A percentile compares a stretch with the other conserved stretches of the same genome.
phyloP scores from a whole-genome alignment of 2,113 vertebrate species.

The Lutjanus erythropterus region DNA sequence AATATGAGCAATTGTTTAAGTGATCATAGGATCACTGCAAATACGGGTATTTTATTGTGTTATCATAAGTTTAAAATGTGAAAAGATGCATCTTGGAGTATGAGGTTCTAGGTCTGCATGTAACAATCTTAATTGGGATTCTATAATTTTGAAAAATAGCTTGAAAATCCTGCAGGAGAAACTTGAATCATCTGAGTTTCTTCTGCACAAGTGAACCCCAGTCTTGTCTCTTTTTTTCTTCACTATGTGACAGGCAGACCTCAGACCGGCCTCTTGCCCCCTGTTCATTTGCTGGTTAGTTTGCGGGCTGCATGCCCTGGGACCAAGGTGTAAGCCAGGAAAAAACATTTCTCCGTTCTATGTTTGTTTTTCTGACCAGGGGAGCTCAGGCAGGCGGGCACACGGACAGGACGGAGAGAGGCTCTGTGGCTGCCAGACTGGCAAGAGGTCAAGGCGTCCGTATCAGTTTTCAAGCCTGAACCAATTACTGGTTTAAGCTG shows the following conservation, averaged over 20 bases:
- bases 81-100: background rate
- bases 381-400: slow-evolving; percentile 54
- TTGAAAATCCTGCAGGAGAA: slow-evolving; percentile 6
- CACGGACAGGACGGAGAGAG: slow-evolving; percentile 62
- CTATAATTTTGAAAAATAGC: slow-evolving; percentile 11
- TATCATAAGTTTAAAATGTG: background rate
- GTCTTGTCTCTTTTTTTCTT: slow-evolving; percentile 34
- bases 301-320: slow-evolving; percentile 62
- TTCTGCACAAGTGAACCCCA: slow-evolving; percentile 47
- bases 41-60: background rate
- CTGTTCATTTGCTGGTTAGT: slow-evolving; percentile 58
- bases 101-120: background rate
- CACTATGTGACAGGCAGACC: slow-evolving; percentile 51
- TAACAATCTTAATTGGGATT: background rate
- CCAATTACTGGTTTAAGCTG: slow-evolving; percentile 80
- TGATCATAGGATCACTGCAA: background rate
- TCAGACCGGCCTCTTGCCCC: slow-evolving; percentile 68
- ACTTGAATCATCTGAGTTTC: slow-evolving; percentile 27
- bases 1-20: no score
- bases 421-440: slow-evolving; percentile 63
- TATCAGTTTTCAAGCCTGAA: slow-evolving; percentile 76
- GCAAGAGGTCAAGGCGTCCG: slow-evolving; percentile 61
- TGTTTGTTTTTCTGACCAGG: slow-evolving; percentile 80
- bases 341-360: slow-evolving; percentile 61
- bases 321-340: slow-evolving; percentile 78